Base-by-base conservation (phyloP, 2,113 vertebrate species). In the Ammospiza caudacuta region DNA sequence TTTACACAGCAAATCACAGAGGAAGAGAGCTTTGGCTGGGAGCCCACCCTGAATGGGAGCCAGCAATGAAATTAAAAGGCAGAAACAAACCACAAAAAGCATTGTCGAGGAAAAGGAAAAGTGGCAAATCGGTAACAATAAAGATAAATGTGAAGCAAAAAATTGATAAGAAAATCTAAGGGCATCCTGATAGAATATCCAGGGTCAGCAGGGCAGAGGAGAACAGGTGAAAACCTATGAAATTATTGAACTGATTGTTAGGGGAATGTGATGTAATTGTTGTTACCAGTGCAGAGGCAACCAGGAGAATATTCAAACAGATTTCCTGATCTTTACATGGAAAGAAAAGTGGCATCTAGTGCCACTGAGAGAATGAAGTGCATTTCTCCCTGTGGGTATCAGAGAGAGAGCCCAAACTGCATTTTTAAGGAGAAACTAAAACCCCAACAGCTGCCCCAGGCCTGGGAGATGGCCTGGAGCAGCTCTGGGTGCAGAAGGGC, bases 1-100 rank as follows among this genome's bases (percentile, higher is more conserved):
- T 62, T 61, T 54, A 51, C n/a, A 12, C 21, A 22, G 55, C 88
- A 93, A 44, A 76, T 43, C 41, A 47, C 79, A 61, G 75, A 39
- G 77, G 70, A 49, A 23, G 55, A 67, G 11, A 52, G 83, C 59
- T 81, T 78, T 93, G 91, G 94, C 92, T 51, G 44, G 62, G 24
- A 92, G 83, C 76, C 83, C 47, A 11, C 41, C 64, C 66, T 2
- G 91, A 93, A 37, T 22, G 25, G 52, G 43, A 94, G 91, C 89
- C 94, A 96, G 69, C 46, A 81, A 43, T 83, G 61, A 76, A 92
- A 90, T 70, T 68, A 86, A 92, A 94, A 94, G 78, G 44, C 69
- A 94, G 85, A 89, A 96, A 81, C 23, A 83, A 80, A 68, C n/a
- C 73, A 79, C 62, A n/a, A 55, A 82, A 84, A 67, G 23, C 70